These are phyloP conservation scores for Drosophila hydei DNA, from an alignment of 1,140 invertebrate species.

Conservation along the genomic window DNA sequence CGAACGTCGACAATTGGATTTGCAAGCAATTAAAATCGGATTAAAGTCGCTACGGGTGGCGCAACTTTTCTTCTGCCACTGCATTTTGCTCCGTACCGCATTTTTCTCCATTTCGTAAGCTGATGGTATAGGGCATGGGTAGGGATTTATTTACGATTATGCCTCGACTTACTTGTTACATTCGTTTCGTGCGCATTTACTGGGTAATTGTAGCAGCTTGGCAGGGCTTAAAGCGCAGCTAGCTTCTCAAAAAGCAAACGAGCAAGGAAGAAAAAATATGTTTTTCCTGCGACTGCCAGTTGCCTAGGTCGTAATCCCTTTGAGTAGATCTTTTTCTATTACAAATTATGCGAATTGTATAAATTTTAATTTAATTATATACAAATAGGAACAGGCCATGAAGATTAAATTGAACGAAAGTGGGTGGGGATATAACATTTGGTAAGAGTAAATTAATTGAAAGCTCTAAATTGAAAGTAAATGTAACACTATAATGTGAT, in stretches of 20 bases:
- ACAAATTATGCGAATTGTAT: not conserved
- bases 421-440: not conserved
- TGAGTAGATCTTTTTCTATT: not conserved
- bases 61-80: slow-evolving; percentile 35
- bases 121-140: slow-evolving; percentile 51
- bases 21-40: slow-evolving; percentile 76
- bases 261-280: not conserved
- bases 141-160: slow-evolving; percentile 14
- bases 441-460: not conserved
- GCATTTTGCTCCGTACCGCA: slow-evolving; percentile 21
- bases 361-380: slow-evolving; percentile 5
- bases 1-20: slow-evolving; percentile 78
- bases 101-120: slow-evolving; percentile 58
- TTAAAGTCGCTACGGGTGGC: slow-evolving; percentile 59
- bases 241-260: slow-evolving; percentile 14
- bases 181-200: slow-evolving; percentile 67
- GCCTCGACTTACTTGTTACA: slow-evolving; percentile 52
- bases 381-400: not conserved
- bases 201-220: slow-evolving; percentile 73
- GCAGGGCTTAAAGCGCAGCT: slow-evolving; percentile 43
- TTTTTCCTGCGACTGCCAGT: slow-evolving; percentile 5
- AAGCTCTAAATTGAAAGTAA: too few species aligned
- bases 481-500: too few species aligned
- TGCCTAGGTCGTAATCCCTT: slow-evolving; percentile 5
- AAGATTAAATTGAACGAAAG: not conserved